Base-by-base conservation (phyloP, 2,113 vertebrate genomes). In the Machaerirhynchus nigripectus region DNA sequence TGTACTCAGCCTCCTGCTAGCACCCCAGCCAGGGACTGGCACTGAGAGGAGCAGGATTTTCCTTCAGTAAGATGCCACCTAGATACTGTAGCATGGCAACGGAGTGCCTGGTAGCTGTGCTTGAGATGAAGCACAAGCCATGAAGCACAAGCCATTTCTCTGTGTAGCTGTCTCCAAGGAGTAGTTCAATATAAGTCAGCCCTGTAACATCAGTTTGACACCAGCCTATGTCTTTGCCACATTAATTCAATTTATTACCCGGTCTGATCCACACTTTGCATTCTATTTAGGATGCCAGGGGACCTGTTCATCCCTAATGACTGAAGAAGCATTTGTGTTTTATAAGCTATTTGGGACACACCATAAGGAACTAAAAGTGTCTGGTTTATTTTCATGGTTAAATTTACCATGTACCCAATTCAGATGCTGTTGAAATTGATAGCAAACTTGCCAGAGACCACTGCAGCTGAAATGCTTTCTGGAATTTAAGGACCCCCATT, bases 161-260 rank as follows among this genome's bases (percentile, higher is more conserved):
- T 78, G 5, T 87, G 77, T 5, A 75, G 64, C 57, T 79, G 68
- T 95, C 96, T 95, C 96, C 93, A 87, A 94, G 93, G 96, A 90
- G 69, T 31, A 84, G 80, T 89, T 93, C 88, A 87, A 37, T 90
- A 81, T 94, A 97, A 96, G 92, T 95, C 87, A 95, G 90, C 61
- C 86, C 76, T 84, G 78, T 91, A 93, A 84, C 85, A 96, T 93
- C 88, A 95, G 70, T 92, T 87, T 95, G 85, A 96, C 90, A 95
- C 83, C 85, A 95, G 60, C 91, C 86, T 95, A 42, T 96, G 76
- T 87, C 89, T 94, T 93, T 96, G 91, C 87, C 91, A 90, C 95
- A 96, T 96, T 95, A 96, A 96, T 90, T 96, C 92, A 94, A 89
- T 95, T 96, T 95, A 96, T 93, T 94, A 96, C 84, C 64, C 77